Evolutionary conservation across 2,797 vertebrate species (phyloP).

Genomic region (Crypturellus tataupa): DNA sequence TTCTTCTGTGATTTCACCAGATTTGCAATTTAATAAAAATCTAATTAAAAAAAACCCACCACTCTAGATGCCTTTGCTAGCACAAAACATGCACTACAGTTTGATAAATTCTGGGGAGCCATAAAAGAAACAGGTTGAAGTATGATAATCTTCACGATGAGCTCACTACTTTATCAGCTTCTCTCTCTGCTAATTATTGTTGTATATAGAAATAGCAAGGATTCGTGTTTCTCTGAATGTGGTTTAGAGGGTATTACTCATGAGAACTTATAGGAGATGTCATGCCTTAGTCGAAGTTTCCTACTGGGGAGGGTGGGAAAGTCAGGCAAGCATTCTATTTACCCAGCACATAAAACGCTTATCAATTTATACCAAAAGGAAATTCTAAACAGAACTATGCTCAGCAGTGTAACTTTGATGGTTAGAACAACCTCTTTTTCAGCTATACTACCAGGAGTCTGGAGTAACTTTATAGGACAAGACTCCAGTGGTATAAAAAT

Average conservation of each 20-base stretch:
- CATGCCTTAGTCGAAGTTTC: slow-evolving; percentile 40
- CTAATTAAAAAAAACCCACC: neutral
- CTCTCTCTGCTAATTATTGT: slow-evolving; percentile 6
- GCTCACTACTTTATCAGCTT: neutral
- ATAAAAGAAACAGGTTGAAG: neutral
- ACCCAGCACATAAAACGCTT: neutral
- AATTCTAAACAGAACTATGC: neutral
- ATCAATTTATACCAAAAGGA: neutral
- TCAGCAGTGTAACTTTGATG: neutral
- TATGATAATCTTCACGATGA: neutral
- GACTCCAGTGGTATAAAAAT: neutral
- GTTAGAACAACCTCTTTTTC: neutral
- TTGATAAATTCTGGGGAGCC: neutral
- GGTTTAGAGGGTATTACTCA: slow-evolving; percentile 45
- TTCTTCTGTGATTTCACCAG: slow-evolving; percentile 28
- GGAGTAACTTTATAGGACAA: neutral
- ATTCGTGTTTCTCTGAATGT: neutral
- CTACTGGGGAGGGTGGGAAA: neutral
- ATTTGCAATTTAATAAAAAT: slow-evolving; percentile 1
- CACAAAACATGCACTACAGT: neutral
- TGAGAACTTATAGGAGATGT: neutral
- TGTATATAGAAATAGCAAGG: neutral
- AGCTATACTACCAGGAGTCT: neutral
- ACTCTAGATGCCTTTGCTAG: neutral
- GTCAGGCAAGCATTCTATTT: slow-evolving; percentile 28